These are phyloP conservation scores for Lumbricus terrestris DNA, from an alignment of 2,888 invertebrate genomes.

Conservation along the genomic window DNA sequence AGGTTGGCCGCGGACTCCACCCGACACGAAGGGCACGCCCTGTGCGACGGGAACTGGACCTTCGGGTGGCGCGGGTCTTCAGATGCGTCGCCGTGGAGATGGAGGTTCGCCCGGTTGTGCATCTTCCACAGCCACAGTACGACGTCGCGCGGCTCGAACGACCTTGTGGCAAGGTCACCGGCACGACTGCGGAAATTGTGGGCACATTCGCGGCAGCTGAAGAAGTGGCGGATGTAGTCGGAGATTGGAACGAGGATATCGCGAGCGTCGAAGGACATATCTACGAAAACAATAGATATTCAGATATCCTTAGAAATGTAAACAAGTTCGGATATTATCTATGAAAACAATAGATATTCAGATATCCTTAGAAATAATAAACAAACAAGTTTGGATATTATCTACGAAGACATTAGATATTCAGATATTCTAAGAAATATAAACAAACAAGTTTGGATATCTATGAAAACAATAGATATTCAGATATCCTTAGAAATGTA, in stretches of 20 bases:
- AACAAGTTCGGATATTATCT: not conserved
- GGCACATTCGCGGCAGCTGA: constrained; percentile 88
- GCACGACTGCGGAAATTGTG: constrained; percentile 87
- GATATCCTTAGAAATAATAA: no score
- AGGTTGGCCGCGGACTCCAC: not conserved
- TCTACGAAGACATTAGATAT: no score
- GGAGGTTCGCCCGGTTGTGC: constrained; percentile 83
- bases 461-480: no score
- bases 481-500: no score
- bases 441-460: not conserved
- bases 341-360: no score
- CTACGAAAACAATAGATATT: not conserved
- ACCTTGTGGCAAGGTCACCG: constrained; percentile 63
- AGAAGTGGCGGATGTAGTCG: constrained; percentile 85
- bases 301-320: not conserved
- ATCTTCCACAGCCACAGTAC: constrained; percentile 86
- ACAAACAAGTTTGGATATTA: no score
- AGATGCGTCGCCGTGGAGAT: constrained; percentile 78
- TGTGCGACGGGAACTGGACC: constrained; percentile 76
- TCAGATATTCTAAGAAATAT: no score
- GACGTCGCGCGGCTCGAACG: constrained; percentile 61
- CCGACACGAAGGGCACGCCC: constrained; percentile 66
- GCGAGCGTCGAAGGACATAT: constrained; percentile 22
- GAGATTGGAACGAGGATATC: constrained; percentile 79
- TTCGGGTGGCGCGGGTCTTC: constrained; percentile 90